Evolutionary conservation across 2,113 vertebrate genomes (phyloP), one percentile per base, ranked within the genome.

Genomic region (Pachyramphus minor): DNA sequence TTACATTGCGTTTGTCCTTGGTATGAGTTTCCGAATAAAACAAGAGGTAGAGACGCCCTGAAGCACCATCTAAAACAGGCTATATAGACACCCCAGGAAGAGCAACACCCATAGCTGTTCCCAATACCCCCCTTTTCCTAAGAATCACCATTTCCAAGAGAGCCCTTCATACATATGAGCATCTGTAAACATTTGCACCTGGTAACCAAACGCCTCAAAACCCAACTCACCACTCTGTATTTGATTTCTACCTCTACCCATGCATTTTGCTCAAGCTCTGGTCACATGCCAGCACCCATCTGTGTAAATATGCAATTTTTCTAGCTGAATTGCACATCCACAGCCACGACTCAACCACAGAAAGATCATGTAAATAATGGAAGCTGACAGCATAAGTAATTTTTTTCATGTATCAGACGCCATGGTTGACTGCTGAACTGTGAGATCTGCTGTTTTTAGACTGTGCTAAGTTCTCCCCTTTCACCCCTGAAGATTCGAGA

Each of bases 281-380:
- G 93, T 97, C 95, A 90, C 89, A 88, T 96, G 96, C 96, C 96
- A 96, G 96, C 95, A 95, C 96, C 96, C 96, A 97, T 97, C 96
- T 97, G 92, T 96, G 92, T 96, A 97, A 97, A 96, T 95, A 94
- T 95, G 93, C 94, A 94, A 90, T 95, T 97, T 97, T 97, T 97
- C 95, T 96, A 93, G 97, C 82, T 96, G 95, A 96, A 96, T 96
- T 96, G 95, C 92, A 92, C 96, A 96, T 93, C 96, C 92, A 93
- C 95, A 95, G 89, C 95, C 95, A 95, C 72, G 89, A 72, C 85
- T 97, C 88, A 87, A 68, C 91, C 88, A 85, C 4, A 93, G 95
- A 97, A 97, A 97, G 93, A 97, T 95, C 97, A 97, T 97, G 94
- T 96, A 97, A 97, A 97, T 97, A 97, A 97, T 97, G 95, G 95